Evolutionary conservation across 2,113 vertebrate species (phyloP).

Genomic region (Origma solitaria): DNA sequence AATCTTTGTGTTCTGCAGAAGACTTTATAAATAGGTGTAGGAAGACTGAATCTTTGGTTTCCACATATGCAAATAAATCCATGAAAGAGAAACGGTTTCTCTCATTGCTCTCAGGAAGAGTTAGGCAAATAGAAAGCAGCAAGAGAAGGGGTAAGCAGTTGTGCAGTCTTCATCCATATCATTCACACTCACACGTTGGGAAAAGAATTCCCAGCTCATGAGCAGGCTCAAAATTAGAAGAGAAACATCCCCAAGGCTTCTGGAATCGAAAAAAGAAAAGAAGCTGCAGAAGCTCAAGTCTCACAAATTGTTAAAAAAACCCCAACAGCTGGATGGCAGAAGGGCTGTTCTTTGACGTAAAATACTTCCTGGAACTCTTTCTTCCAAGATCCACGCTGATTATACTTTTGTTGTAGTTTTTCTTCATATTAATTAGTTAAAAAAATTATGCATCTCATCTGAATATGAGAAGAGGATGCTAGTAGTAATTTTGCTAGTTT

Average conservation of each 20-base stretch:
- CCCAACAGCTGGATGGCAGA: conserved; percentile 33
- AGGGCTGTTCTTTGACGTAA: background rate
- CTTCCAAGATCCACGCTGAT: background rate
- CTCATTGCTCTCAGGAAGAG: conserved; percentile 9
- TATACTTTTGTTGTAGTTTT: background rate
- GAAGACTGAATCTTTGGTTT: background rate
- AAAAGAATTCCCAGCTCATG: conserved; percentile 20
- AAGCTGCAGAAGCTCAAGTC: background rate
- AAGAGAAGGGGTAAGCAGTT: background rate
- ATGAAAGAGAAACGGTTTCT: background rate
- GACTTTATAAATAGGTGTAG: background rate
- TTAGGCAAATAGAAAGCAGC: background rate
- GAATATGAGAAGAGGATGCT: background rate
- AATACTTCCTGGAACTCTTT: background rate
- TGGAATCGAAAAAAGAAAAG: background rate
- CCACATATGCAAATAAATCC: background rate
- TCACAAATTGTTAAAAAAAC: conserved; percentile 17
- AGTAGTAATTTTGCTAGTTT: background rate
- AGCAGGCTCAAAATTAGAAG: conserved; percentile 31
- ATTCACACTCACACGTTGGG: background rate
- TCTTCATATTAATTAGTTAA: conserved; percentile 1
- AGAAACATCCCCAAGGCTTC: conserved; percentile 27
- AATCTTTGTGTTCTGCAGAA: background rate
- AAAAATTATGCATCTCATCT: background rate
- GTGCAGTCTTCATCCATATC: background rate